Conservation (phyloP, 2,888 invertebrate species). For the Halictus ligatus region DNA sequence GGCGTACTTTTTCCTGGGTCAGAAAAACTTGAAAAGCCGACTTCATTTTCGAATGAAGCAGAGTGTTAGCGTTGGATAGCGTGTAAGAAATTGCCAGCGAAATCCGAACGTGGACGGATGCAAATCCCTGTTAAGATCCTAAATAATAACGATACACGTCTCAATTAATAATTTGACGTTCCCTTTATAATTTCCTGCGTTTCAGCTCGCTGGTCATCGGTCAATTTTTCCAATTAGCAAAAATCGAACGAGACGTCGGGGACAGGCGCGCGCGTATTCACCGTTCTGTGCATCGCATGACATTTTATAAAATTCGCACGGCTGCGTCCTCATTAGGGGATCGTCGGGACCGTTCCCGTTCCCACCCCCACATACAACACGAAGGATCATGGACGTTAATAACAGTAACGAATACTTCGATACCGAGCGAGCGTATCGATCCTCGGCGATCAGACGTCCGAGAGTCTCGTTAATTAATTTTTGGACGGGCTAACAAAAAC, state of each 20-base stretch:
- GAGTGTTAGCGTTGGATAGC: too few relatives aligned
- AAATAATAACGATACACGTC: background rate
- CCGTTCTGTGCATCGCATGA: background rate
- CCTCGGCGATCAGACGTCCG: background rate
- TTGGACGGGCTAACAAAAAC: background rate
- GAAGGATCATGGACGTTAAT: background rate
- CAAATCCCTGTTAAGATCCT: background rate
- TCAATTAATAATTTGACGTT: background rate
- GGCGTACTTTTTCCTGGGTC: too few relatives aligned
- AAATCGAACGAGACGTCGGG: slow-evolving; percentile 2
- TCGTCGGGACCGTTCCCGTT: background rate
- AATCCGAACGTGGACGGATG: background rate
- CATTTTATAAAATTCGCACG: background rate
- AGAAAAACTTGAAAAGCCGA: too few relatives aligned
- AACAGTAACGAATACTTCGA: background rate
- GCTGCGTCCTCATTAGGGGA: background rate
- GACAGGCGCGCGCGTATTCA: background rate
- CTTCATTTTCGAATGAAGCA: too few relatives aligned
- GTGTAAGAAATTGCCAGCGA: background rate
- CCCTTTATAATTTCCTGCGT: background rate
- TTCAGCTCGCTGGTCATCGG: slow-evolving; percentile 3
- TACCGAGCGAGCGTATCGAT: background rate
- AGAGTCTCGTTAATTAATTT: background rate
- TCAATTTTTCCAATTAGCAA: slow-evolving; percentile 32
- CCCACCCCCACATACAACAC: background rate